Conservation (phyloP, 2,888 invertebrate species). For the Cremastinae sp. region DNA sequence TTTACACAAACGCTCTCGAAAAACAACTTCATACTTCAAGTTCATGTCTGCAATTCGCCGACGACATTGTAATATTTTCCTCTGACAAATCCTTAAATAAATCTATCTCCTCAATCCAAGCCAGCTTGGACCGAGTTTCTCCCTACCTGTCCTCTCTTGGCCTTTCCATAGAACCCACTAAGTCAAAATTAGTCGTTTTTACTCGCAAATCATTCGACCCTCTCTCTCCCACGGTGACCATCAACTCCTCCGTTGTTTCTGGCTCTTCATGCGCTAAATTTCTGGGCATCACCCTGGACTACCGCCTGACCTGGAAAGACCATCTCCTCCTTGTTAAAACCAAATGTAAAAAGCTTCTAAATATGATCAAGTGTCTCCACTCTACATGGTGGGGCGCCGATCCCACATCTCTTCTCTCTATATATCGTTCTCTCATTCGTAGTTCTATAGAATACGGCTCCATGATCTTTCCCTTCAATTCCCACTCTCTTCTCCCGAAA, state of each 20-base stretch:
- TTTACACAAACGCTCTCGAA: conserved; percentile 36
- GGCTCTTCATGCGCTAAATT: conserved; percentile 12
- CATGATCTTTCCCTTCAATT: background rate
- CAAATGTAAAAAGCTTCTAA: conserved; percentile 15
- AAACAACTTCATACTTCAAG: background rate
- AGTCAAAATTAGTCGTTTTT: conserved; percentile 38
- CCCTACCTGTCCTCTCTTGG: conserved; percentile 4
- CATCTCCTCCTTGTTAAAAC: background rate
- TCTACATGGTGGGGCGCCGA: conserved; percentile 36
- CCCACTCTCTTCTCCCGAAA: background rate
- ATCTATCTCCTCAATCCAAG: conserved; percentile 15
- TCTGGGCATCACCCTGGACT: conserved; percentile 21
- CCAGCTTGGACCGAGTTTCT: conserved; percentile 12
- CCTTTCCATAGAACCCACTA: conserved; percentile 33
- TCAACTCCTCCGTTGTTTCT: conserved; percentile 2
- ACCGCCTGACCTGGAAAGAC: conserved; percentile 1
- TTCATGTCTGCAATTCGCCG: conserved; percentile 41
- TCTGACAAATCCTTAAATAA: background rate
- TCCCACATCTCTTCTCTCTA: background rate
- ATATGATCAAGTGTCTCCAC: conserved; percentile 27
- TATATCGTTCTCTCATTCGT: conserved; percentile 34
- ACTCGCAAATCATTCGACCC: conserved; percentile 1
- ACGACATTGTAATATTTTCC: conserved; percentile 30
- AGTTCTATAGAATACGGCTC: conserved; percentile 41
- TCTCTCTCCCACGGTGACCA: background rate